Evolutionary conservation across 2,888 invertebrate genomes (phyloP), one percentile per base, ranked within the genome.

Genomic region (Hemicrepidius hirtus): DNA sequence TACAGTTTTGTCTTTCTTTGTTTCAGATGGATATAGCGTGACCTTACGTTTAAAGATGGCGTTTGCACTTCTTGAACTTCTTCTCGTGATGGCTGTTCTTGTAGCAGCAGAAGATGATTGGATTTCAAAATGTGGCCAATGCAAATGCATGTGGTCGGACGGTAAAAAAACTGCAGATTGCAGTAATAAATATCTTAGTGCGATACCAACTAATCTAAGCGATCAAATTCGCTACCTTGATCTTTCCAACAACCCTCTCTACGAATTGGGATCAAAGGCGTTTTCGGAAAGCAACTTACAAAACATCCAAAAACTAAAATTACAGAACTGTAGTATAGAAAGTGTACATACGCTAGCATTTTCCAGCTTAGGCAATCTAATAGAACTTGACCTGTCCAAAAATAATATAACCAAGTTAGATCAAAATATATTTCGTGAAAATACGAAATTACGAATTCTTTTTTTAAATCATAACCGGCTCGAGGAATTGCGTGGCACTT

Each of bases 141-240:
- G 97, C 87, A 91, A 92, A 82, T 97, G 97, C 85, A 92, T 93
- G 76, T 97, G 97, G 96, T 92, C 92, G 28, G 92, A 92, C 72
- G 96, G 96, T 5, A 95, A 93, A 85, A 95, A 94, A 84, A 92
- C 92, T 20, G 96, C 95, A 0, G 94, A 95, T 79, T 97, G 97
- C 84, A 90, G 90, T 37, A 80, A 80, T 62, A 79, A 80, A 41
- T 77, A 79, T 55, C 88, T 95, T 35, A 89, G 88, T 55, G 87
- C 90, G 32, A 91, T 97, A 76, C 97, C 97, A 0, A 88, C 87
- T 73, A 90, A 91, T 64, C 87, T 97, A 37, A 94, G 94, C 82
- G 87, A 90, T 40, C 93, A 94, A 78, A 88, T 93, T 80, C 91
- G 93, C 83, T 91, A 90, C 64, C 88, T 95, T 46, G 93, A 95